Evolutionary conservation across 2,888 invertebrate species (phyloP), one percentile per base, ranked within the genome.

Genomic region (Taenaris catops): DNA sequence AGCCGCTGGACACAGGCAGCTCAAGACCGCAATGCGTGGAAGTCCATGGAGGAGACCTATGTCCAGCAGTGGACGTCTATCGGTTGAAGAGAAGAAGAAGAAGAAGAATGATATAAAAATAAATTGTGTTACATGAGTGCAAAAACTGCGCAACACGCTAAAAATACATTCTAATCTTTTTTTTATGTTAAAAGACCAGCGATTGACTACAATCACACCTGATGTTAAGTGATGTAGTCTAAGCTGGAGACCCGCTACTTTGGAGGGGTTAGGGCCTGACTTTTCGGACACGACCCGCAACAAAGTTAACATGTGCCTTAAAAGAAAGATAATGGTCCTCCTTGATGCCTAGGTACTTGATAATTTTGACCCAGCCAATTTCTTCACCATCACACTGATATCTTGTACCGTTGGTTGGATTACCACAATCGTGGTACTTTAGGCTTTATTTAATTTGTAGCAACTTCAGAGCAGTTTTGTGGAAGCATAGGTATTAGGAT

Each of bases 401-500:
- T 2, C 1, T 8, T 21, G 21, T 17, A 1, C 4, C 1, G 4
- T 4, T n/a, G 9, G 5, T 7, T 9, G 4, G 10, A 5, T 17
- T 9, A 1, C 1, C 2, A 9, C 36, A 37, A 8, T 7, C 17
- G 25, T 38, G 35, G 2, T 36, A 19, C 1, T 25, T 34, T 7
- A 41, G 10, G n/a, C 12, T 24, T 10, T 7, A n/a, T 1, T 4
- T 3, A 2, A 2, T 11, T 2, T 8, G 17, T 5, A 25, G 32
- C 6, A 32, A 20, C 1, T 28, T 19, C 1, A 10, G 11, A 1
- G 26, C 28, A 3, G 32, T 23, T 29, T 34, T 40, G 3, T 33
- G 26, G 8, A 46, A 44, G 6, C 31, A 35, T 1, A 29, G n/a
- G 12, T 29, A 38, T 1, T 25, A 25, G 3, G 34, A 34, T 25